phyloP scores from a whole-genome alignment of 2,797 vertebrate species.

The Leptatherina wallacei region DNA sequence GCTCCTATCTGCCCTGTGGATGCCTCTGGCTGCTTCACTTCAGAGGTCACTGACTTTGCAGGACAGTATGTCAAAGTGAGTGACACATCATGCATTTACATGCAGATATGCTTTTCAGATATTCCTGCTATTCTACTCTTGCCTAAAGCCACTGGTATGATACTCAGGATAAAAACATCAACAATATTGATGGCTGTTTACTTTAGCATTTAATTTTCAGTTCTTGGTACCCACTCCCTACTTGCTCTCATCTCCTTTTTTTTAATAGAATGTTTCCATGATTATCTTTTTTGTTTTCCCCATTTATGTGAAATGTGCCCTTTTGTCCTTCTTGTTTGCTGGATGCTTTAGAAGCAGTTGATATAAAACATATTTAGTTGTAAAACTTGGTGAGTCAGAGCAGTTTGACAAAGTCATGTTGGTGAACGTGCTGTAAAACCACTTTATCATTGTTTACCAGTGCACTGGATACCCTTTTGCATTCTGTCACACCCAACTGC shows the following conservation, averaged over 20 bases:
- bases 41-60: slow-evolving; percentile 92
- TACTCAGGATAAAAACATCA: slow-evolving; percentile 18
- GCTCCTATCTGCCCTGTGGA: slow-evolving; percentile 94
- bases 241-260: slow-evolving; percentile 12
- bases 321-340: neutral
- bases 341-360: neutral
- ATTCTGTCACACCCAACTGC: slow-evolving; percentile 54
- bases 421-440: slow-evolving; percentile 45
- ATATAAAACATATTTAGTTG: neutral
- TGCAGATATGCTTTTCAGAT: slow-evolving; percentile 49
- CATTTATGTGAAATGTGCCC: neutral
- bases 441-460: slow-evolving; percentile 51
- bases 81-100: slow-evolving; percentile 67
- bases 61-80: slow-evolving; percentile 98
- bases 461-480: slow-evolving; percentile 41
- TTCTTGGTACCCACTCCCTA: slow-evolving; percentile 6
- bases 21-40: slow-evolving; percentile 93
- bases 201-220: slow-evolving; percentile 27
- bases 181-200: slow-evolving; percentile 19
- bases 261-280: slow-evolving; percentile 19
- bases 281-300: neutral
- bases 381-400: neutral
- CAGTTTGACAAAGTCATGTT: neutral
- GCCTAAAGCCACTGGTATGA: slow-evolving; percentile 23
- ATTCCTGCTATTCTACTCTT: slow-evolving; percentile 30